Base-by-base conservation (phyloP, 2,113 vertebrate genomes). In the Acrocephalus arundinaceus region DNA sequence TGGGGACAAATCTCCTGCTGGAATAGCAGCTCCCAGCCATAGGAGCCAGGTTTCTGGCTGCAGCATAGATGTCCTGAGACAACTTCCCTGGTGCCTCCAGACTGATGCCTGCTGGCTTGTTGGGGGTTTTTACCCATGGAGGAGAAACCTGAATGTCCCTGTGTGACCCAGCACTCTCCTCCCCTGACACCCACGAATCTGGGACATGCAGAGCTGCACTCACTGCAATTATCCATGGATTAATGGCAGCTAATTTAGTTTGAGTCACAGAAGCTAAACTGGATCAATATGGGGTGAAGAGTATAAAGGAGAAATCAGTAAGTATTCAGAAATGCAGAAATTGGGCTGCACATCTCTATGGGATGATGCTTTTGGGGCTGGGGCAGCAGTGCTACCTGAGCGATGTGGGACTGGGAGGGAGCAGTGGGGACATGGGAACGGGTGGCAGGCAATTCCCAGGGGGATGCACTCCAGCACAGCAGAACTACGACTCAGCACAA, bases 241-340 rank as follows among this genome's bases (percentile, higher is more conserved):
- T 95, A 96, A 85, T 61, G 48, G 35, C 93, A 89, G 91, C 90
- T 92, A 96, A 96, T 97, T 96, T 89, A 80, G 92, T 93, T 82
- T 52, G 90, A 93, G 45, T 81, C 86, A 66, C 14, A 11, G 80
- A 93, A 80, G 74, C 86, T 86, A 19, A 76, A 80, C 65, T 33
- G 75, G 79, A 94, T 97, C 88, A 30, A 94, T 97, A 37, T 0
- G 61, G 91, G 76, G 75, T 43, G 58, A 96, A 58, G 89, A 68
- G 49, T 45, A 43, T 39, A 30, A 73, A 70, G 73, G 55, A 75
- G 21, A 54, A 89, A 95, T 92, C 84, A 1, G 81, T 95, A 76
- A 4, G 25, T 45, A 12, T 73, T 82, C 49, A 77, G 74, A 25
- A 41, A 52, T 11, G 37, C 77, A 58, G 59, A 15, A 65, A 68